Evolutionary conservation across 2,113 vertebrate species (phyloP).

Genomic region (Chionodraco myersi): DNA sequence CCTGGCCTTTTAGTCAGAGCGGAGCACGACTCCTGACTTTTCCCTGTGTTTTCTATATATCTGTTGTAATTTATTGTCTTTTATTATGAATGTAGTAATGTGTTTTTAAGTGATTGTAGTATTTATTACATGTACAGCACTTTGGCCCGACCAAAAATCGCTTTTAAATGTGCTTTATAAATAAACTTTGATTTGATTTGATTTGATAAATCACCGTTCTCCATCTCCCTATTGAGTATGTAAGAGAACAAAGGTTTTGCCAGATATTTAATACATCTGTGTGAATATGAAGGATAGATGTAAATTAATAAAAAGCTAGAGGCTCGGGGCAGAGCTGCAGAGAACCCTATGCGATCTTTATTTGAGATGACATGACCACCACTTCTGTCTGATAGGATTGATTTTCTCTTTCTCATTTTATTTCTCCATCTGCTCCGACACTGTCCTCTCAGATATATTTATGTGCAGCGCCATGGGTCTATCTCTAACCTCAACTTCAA

Average conservation of each 20-base stretch:
- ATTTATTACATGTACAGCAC: too few relatives aligned
- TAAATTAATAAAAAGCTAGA: constrained; percentile 10
- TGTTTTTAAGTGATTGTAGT: too few relatives aligned
- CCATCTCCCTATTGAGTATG: neutral
- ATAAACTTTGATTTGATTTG: too few relatives aligned
- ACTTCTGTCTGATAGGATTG: constrained; percentile 54
- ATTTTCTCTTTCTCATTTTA: constrained; percentile 59
- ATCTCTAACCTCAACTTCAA: constrained; percentile 21
- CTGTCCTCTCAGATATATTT: constrained; percentile 38
- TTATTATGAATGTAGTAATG: too few relatives aligned
- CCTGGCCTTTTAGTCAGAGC: too few relatives aligned
- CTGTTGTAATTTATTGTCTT: too few relatives aligned
- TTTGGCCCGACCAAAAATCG: too few relatives aligned
- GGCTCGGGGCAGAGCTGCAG: constrained; percentile 2
- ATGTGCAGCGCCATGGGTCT: constrained; percentile 15
- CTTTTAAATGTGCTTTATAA: too few relatives aligned
- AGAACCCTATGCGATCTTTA: constrained; percentile 38
- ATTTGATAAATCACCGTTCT: neutral
- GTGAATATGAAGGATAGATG: constrained; percentile 1
- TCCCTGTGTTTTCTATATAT: too few relatives aligned
- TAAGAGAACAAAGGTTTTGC: neutral
- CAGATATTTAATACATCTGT: constrained; percentile 19
- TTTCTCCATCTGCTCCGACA: constrained; percentile 55
- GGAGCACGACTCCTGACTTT: too few relatives aligned
- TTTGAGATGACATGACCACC: constrained; percentile 60